Evolutionary conservation across 2,888 invertebrate genomes (phyloP).

Genomic region (Nebria brevicollis): DNA sequence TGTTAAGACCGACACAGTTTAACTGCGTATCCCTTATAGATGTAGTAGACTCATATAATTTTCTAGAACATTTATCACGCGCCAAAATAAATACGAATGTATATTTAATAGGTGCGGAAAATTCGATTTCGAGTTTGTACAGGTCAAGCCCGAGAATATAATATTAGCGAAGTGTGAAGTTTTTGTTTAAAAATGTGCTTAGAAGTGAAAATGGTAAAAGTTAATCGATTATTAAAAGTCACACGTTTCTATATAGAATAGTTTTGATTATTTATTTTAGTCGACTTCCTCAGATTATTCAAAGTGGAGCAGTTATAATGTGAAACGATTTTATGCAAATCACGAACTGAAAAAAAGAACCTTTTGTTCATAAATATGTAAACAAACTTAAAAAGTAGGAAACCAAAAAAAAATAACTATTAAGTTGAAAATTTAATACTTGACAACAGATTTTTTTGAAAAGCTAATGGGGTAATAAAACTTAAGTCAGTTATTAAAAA

Average conservation of each 20-base stretch:
- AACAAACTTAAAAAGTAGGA: background rate
- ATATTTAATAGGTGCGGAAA: too few relatives aligned
- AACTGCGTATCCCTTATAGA: too few relatives aligned
- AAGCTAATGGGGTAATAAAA: background rate
- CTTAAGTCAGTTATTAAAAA: constrained; percentile 1
- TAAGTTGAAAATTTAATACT: constrained; percentile 1
- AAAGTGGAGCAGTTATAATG: background rate
- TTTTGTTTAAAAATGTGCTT: background rate
- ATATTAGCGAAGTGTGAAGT: background rate
- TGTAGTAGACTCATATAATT: too few relatives aligned
- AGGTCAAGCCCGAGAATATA: too few relatives aligned
- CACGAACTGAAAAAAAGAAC: background rate
- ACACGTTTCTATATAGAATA: background rate
- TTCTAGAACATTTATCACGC: too few relatives aligned
- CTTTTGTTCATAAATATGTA: background rate
- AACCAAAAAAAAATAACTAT: background rate
- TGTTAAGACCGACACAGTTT: too few relatives aligned
- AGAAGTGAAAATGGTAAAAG: background rate
- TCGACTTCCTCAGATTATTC: background rate
- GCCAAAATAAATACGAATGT: too few relatives aligned
- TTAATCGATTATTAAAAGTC: background rate
- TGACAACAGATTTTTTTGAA: background rate
- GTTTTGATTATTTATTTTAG: background rate
- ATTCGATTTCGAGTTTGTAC: too few relatives aligned
- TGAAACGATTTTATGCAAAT: background rate